A percentile compares a stretch with the other conserved stretches of the same genome.
phyloP scores from a whole-genome alignment of 2,113 vertebrate genomes.

The Donacobius atricapilla region DNA sequence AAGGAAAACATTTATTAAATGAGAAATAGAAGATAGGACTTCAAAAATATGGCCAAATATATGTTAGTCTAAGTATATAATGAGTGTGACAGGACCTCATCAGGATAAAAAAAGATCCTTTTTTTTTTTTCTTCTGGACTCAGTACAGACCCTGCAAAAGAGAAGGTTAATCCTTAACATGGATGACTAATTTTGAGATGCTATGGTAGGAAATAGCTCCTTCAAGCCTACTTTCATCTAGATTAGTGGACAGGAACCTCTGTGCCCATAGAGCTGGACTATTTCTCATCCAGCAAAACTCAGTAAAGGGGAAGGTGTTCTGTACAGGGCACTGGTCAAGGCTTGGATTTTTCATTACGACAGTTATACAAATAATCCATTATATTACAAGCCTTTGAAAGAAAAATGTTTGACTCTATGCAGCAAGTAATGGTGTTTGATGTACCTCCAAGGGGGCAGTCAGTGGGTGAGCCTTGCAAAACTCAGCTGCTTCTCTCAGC shows the following conservation, averaged over 20 bases:
- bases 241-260: neutral
- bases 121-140: neutral
- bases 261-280: neutral
- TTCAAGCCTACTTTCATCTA: neutral
- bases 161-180: neutral
- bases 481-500: constrained; percentile 46
- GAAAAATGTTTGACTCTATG: constrained; percentile 10
- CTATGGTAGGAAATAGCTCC: neutral
- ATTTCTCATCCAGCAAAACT: neutral
- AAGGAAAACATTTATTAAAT: neutral
- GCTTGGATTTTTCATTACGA: neutral
- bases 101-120: neutral
- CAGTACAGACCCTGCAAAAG: neutral
- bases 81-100: neutral
- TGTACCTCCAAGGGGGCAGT: constrained; percentile 47
- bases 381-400: constrained; percentile 24
- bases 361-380: constrained; percentile 23
- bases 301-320: neutral
- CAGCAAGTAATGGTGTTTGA: constrained; percentile 33
- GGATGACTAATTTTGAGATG: neutral
- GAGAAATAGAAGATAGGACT: neutral
- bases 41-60: neutral
- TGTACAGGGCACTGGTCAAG: neutral
- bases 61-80: neutral
- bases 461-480: constrained; percentile 41